Percentiles rank a stretch among this genome's conserved stretches.
These are phyloP conservation scores for Manis javanica DNA, from an alignment of 2,797 vertebrate species.

Conservation along the genomic window DNA sequence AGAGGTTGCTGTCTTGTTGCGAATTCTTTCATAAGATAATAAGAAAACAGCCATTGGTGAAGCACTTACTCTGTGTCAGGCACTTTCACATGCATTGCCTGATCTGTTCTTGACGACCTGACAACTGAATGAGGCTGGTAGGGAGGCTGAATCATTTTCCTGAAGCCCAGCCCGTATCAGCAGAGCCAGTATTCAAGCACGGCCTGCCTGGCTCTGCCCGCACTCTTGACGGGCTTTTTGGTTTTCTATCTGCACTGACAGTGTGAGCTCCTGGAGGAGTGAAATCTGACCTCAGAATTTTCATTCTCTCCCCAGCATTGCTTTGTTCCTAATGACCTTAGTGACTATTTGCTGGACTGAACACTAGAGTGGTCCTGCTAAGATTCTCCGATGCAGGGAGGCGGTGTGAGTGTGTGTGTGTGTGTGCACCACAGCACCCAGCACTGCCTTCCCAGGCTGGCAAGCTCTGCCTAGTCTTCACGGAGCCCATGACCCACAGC, in stretches of 20 bases:
- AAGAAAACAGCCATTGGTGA: neutral
- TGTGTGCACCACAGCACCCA: neutral
- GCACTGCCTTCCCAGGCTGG: neutral
- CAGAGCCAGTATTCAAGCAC: too few relatives aligned
- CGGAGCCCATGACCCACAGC: rapidly evolving
- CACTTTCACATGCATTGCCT: neutral
- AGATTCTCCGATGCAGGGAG: neutral
- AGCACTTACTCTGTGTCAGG: neutral
- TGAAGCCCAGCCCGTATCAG: neutral
- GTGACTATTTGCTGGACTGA: neutral
- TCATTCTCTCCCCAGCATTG: neutral
- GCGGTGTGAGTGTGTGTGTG: neutral
- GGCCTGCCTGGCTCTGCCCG: rapidly evolving
- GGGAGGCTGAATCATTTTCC: neutral
- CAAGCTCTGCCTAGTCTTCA: neutral
- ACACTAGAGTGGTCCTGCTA: neutral
- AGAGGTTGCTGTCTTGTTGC: neutral
- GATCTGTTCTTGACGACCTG: neutral
- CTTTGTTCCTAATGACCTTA: neutral
- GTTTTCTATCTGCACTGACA: neutral
- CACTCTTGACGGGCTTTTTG: neutral
- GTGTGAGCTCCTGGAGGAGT: rapidly evolving
- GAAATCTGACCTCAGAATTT: neutral
- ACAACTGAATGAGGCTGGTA: neutral
- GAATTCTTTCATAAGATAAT: neutral